Conservation (phyloP, 1,140 invertebrate genomes). For the Trichonephila clavata region DNA sequence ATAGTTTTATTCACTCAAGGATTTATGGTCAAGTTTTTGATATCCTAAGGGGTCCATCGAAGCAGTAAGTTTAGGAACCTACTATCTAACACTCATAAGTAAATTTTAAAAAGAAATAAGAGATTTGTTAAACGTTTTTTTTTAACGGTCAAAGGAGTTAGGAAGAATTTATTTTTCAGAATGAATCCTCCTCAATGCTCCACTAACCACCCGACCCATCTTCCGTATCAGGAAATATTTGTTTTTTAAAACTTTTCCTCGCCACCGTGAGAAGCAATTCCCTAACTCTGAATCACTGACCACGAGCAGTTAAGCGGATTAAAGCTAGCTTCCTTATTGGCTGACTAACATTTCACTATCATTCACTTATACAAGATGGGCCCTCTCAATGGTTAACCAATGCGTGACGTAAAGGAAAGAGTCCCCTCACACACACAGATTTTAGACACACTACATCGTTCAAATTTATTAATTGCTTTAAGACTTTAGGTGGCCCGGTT, state of each 20-base stretch:
- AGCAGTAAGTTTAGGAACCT: too few species aligned
- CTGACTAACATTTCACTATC: not conserved
- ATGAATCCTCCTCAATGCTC: not conserved
- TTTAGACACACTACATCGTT: not conserved
- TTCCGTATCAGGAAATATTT: not conserved
- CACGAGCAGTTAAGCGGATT: not conserved
- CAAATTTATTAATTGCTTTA: not conserved
- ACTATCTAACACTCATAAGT: too few species aligned
- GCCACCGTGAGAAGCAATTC: not conserved
- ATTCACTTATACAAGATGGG: not conserved
- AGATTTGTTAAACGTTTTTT: too few species aligned
- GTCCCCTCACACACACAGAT: not conserved
- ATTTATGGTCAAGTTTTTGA: too few species aligned
- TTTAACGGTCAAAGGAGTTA: too few species aligned
- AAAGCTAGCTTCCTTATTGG: not conserved
- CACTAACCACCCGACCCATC: not conserved
- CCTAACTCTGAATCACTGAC: not conserved
- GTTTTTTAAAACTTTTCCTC: not conserved
- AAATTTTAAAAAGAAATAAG: too few species aligned
- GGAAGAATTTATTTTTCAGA: too few species aligned
- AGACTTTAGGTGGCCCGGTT: not conserved
- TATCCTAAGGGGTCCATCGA: too few species aligned
- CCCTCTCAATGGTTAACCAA: not conserved
- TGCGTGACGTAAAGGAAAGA: not conserved
- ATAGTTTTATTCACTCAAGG: too few species aligned